Percentiles rank a stretch among this genome's conserved stretches.
Conservation (phyloP, 92 coral and sea anemone species). For the Plumapathes pennacea region DNA sequence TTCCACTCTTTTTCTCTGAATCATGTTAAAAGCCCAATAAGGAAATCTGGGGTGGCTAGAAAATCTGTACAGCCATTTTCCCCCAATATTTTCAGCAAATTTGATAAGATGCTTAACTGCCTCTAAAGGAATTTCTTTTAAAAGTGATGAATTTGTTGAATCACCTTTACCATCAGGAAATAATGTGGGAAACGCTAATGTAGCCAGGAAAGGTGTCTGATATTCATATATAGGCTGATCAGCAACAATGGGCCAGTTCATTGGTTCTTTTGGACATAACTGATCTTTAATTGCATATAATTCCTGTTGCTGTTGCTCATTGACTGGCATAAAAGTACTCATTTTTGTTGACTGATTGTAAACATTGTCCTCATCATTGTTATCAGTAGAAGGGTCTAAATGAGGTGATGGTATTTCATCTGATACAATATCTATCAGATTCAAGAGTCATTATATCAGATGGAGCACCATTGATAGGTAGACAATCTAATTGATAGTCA, state of each 20-base stretch:
- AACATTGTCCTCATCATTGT: conserved; percentile 31
- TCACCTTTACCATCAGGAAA: conserved; percentile 63
- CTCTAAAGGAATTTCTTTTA: conserved; percentile 36
- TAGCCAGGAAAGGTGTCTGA: conserved; percentile 46
- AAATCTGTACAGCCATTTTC: conserved; percentile 41
- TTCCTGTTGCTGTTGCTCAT: conserved; percentile 28
- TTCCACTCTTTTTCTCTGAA: conserved; percentile 35
- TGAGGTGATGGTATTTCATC: conserved; percentile 15
- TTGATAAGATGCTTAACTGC: background rate
- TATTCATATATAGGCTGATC: conserved; percentile 45
- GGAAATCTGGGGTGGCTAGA: conserved; percentile 47
- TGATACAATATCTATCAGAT: conserved; percentile 11
- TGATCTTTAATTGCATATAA: conserved; percentile 39
- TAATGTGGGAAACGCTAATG: conserved; percentile 60
- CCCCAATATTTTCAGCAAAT: conserved; percentile 10
- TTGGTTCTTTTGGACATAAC: conserved; percentile 22
- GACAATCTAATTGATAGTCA: conserved; percentile 20
- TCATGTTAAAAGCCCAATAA: conserved; percentile 40
- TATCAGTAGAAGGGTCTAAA: conserved; percentile 13
- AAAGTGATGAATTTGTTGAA: conserved; percentile 48
- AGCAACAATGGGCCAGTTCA: conserved; percentile 40
- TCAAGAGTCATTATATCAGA: background rate
- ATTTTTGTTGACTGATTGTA: conserved; percentile 25
- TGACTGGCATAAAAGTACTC: conserved; percentile 37
- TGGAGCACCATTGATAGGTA: conserved; percentile 18